phyloP scores from a whole-genome alignment of 2,797 vertebrate species.

The Carapus acus region DNA sequence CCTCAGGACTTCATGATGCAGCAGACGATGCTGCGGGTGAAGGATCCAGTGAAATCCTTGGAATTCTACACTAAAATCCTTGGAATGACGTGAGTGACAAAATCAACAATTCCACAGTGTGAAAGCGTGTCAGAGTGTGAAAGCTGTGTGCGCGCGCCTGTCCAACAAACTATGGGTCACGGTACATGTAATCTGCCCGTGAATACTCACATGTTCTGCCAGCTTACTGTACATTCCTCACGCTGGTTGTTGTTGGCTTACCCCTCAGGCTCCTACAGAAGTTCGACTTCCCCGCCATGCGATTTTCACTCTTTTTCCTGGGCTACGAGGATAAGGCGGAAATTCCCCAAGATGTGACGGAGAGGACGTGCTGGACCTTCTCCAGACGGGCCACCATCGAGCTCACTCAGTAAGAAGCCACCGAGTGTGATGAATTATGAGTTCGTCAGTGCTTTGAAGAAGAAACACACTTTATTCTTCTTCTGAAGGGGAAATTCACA shows the following conservation, averaged over 20 bases:
- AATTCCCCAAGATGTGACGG: conserved; percentile 81
- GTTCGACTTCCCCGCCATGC: conserved; percentile 92
- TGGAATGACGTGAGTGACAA: conserved; percentile 90
- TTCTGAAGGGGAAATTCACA: too few species aligned
- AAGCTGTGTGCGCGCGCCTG: too few species aligned
- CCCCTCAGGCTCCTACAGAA: conserved; percentile 86
- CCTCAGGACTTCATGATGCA: conserved; percentile 92
- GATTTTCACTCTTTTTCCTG: conserved; percentile 95
- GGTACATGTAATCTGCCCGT: too few species aligned
- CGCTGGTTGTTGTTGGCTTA: too few species aligned
- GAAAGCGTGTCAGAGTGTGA: too few species aligned
- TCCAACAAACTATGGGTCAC: too few species aligned
- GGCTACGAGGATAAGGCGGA: conserved; percentile 93
- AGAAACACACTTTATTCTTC: too few species aligned
- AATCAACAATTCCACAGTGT: background rate
- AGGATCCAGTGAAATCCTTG: conserved; percentile 92
- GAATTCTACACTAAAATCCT: conserved; percentile 95
- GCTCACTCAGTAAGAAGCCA: conserved; percentile 82
- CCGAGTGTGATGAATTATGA: too few species aligned
- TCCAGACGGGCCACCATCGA: conserved; percentile 93
- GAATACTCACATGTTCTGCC: too few species aligned
- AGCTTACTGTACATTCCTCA: too few species aligned
- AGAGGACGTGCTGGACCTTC: conserved; percentile 85
- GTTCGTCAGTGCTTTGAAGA: too few species aligned
- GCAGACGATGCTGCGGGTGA: conserved; percentile 95